Conservation (phyloP, 2,888 invertebrate species). For the Labia minor region DNA sequence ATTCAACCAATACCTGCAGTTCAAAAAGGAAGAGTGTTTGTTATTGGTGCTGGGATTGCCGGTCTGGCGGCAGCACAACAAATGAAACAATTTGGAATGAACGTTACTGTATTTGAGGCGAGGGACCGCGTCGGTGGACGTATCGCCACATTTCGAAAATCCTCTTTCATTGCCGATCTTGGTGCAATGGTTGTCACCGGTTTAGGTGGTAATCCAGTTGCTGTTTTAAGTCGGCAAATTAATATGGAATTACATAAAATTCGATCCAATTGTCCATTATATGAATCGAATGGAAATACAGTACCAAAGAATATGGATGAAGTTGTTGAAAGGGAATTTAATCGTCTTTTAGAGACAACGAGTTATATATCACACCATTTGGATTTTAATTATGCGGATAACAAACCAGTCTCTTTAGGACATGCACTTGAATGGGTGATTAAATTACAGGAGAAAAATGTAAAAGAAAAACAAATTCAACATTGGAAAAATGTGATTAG, state of each 20-base stretch:
- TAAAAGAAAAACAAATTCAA: slow-evolving; percentile 86
- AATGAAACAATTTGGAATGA: slow-evolving; percentile 88
- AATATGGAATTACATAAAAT: slow-evolving; percentile 93
- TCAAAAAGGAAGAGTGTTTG: slow-evolving; percentile 46
- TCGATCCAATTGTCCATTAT: slow-evolving; percentile 88
- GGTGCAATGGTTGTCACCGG: slow-evolving; percentile 98
- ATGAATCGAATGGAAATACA: slow-evolving; percentile 85
- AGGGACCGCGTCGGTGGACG: slow-evolving; percentile 91
- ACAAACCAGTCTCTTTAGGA: slow-evolving; percentile 84
- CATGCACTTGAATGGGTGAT: slow-evolving; percentile 96
- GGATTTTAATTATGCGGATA: slow-evolving; percentile 78
- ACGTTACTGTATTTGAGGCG: slow-evolving; percentile 79
- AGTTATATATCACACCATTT: slow-evolving; percentile 91
- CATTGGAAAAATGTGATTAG: slow-evolving; percentile 76
- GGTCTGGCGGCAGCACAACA: slow-evolving; percentile 92
- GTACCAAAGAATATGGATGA: slow-evolving; percentile 96
- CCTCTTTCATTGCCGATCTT: slow-evolving; percentile 61
- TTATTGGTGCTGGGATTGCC: slow-evolving; percentile 75
- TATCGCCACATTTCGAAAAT: slow-evolving; percentile 90
- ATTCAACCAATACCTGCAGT: slow-evolving; percentile 45
- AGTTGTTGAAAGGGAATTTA: slow-evolving; percentile 60
- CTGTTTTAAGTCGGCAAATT: slow-evolving; percentile 88
- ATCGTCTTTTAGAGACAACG: slow-evolving; percentile 83
- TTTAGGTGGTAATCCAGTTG: slow-evolving; percentile 90
- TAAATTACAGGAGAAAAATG: slow-evolving; percentile 87